Percentiles rank a stretch among this genome's conserved stretches.
Conservation (phyloP, 2,888 invertebrate species). For the Trachelus tabidus region DNA sequence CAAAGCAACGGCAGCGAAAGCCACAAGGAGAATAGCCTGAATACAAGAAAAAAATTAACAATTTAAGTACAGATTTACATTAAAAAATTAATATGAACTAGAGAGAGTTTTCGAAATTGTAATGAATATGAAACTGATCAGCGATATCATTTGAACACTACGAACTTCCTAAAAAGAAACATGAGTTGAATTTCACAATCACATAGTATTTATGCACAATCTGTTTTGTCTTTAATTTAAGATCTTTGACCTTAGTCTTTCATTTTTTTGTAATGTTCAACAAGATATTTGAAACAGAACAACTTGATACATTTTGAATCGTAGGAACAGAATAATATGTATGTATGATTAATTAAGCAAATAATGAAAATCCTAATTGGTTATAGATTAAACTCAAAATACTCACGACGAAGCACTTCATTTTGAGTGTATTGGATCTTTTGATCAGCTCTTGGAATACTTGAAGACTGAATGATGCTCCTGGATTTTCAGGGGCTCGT, state of each 20-base stretch:
- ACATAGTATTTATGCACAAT: not conserved
- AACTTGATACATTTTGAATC: not conserved
- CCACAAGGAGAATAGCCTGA: conserved; percentile 50
- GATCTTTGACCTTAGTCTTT: too few species aligned
- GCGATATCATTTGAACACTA: not conserved
- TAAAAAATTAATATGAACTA: not conserved
- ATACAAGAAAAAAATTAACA: not conserved
- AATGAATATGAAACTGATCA: not conserved
- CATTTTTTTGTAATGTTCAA: not conserved
- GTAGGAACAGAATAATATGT: not conserved
- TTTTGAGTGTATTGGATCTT: conserved; percentile 37
- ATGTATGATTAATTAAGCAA: not conserved
- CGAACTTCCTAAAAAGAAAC: not conserved
- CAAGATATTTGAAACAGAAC: not conserved
- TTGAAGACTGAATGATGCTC: conserved; percentile 53
- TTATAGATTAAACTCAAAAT: conserved; percentile 11
- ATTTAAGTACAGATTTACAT: not conserved
- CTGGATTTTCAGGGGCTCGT: conserved; percentile 43
- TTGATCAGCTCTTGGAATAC: conserved; percentile 36
- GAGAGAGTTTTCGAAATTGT: not conserved
- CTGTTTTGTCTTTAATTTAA: too few species aligned
- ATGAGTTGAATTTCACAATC: not conserved
- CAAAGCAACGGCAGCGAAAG: conserved; percentile 44
- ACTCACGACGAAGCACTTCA: conserved; percentile 58
- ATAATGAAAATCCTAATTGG: not conserved